These are phyloP conservation scores for Xiphorhynchus erythropygius DNA, from an alignment of 2,797 vertebrate genomes.

Conservation along the genomic window DNA sequence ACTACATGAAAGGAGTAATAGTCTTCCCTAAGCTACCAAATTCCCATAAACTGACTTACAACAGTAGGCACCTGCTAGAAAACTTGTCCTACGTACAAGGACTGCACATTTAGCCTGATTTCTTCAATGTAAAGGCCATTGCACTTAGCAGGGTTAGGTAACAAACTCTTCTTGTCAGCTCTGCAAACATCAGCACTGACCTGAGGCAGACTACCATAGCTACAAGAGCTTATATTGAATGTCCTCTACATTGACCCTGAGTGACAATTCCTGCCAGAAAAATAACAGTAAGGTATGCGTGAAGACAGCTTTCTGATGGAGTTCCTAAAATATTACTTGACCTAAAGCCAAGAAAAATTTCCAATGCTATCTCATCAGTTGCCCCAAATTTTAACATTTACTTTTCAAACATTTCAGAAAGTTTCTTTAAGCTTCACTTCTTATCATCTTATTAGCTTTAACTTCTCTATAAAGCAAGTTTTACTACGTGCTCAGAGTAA, in stretches of 20 bases:
- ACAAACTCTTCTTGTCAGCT: slow-evolving; percentile 47
- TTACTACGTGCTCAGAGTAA: fast-evolving
- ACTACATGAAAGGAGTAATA: not conserved
- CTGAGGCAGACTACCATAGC: slow-evolving; percentile 40
- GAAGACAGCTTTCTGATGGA: slow-evolving; percentile 21
- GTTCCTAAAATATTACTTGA: slow-evolving; percentile 45
- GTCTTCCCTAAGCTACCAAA: not conserved
- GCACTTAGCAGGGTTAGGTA: slow-evolving; percentile 41
- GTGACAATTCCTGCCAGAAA: slow-evolving; percentile 52
- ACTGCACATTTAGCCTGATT: not conserved
- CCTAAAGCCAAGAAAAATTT: slow-evolving; percentile 17
- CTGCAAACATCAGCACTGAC: slow-evolving; percentile 40
- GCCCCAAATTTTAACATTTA: not conserved
- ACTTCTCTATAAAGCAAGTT: not conserved
- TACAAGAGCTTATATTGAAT: not conserved
- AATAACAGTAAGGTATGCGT: slow-evolving; percentile 12
- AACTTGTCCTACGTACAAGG: not conserved
- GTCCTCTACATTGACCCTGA: slow-evolving; percentile 32
- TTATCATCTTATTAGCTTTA: not conserved
- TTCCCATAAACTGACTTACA: not conserved
- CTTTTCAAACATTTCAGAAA: not conserved
- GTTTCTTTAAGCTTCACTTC: not conserved
- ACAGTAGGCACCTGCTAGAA: not conserved
- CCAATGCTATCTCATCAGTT: not conserved
- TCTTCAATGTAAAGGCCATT: not conserved